A percentile compares a stretch with the other conserved stretches of the same genome.
These are phyloP conservation scores for Chrysomallon squamiferum DNA, from an alignment of 1,140 invertebrate species.

Conservation along the genomic window DNA sequence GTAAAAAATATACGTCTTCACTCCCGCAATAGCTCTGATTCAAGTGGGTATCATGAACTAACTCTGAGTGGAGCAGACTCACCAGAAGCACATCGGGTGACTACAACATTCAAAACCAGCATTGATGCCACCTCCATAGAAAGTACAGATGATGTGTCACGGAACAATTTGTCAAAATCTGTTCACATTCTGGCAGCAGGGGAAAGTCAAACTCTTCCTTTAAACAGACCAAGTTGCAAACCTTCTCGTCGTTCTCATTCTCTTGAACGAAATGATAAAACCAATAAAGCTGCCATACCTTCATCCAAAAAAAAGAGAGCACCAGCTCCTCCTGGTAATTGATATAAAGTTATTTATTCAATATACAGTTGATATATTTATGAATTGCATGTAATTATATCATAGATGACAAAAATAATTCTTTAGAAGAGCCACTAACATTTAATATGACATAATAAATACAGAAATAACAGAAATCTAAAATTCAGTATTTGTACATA, in stretches of 20 bases:
- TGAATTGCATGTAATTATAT: neutral
- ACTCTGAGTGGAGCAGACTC: slow-evolving; percentile 71
- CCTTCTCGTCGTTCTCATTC: slow-evolving; percentile 14
- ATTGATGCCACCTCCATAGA: slow-evolving; percentile 46
- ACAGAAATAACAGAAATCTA: too few relatives aligned
- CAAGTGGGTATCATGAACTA: slow-evolving; percentile 78
- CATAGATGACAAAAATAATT: too few relatives aligned
- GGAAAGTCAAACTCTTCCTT: slow-evolving; percentile 24
- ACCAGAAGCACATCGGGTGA: slow-evolving; percentile 36
- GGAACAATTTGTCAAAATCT: slow-evolving; percentile 32
- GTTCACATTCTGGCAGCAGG: slow-evolving; percentile 9
- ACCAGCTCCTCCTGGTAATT: slow-evolving; percentile 32
- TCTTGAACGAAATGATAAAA: slow-evolving; percentile 21
- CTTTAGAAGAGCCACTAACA: too few relatives aligned
- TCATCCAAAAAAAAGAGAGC: slow-evolving; percentile 46
- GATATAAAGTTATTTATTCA: neutral
- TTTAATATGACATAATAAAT: too few relatives aligned
- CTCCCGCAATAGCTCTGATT: slow-evolving; percentile 78
- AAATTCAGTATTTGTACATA: too few relatives aligned
- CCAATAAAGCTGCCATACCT: slow-evolving; percentile 10
- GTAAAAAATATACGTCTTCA: slow-evolving; percentile 59
- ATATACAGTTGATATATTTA: neutral
- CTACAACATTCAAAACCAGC: slow-evolving; percentile 39
- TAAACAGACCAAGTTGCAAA: slow-evolving; percentile 18
- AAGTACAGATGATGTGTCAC: slow-evolving; percentile 47